Percentiles rank a stretch among this genome's conserved stretches.
phyloP scores from a whole-genome alignment of 2,113 vertebrate species.

The Cercopithecus mona region DNA sequence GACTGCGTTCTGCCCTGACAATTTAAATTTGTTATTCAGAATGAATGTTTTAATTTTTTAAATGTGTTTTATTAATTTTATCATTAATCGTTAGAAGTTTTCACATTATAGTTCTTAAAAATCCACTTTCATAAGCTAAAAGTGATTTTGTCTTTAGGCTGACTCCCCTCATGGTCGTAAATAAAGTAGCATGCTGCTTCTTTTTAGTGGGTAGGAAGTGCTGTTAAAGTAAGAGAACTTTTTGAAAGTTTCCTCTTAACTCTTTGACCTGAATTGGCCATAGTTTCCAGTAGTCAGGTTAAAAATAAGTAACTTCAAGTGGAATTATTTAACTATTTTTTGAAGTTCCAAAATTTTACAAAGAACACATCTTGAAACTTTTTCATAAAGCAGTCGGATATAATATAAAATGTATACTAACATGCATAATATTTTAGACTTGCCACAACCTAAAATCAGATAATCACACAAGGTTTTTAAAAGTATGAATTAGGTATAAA shows the following conservation, averaged over 20 bases:
- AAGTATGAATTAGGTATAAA: background rate
- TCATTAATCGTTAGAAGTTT: background rate
- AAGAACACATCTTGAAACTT: background rate
- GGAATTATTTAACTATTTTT: background rate
- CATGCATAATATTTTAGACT: slow-evolving; percentile 19
- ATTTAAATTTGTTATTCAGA: background rate
- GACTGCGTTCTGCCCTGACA: background rate
- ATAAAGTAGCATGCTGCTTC: background rate
- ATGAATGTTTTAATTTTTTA: background rate
- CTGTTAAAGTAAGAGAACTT: background rate
- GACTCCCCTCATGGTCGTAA: background rate
- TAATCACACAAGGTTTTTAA: background rate
- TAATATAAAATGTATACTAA: background rate
- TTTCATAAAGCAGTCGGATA: background rate
- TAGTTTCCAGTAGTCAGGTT: background rate
- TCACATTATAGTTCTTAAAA: slow-evolving; percentile 29
- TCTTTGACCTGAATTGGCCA: background rate
- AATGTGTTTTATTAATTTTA: background rate
- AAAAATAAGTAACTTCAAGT: slow-evolving; percentile 32
- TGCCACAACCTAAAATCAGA: background rate
- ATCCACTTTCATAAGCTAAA: background rate
- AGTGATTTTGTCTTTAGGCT: background rate
- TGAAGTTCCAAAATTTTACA: background rate
- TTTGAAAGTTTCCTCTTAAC: background rate
- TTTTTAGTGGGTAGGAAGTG: background rate